A percentile compares a stretch with the other conserved stretches of the same genome.
Conservation (phyloP, 1,140 invertebrate species). For the Apocrypta bakeri region DNA sequence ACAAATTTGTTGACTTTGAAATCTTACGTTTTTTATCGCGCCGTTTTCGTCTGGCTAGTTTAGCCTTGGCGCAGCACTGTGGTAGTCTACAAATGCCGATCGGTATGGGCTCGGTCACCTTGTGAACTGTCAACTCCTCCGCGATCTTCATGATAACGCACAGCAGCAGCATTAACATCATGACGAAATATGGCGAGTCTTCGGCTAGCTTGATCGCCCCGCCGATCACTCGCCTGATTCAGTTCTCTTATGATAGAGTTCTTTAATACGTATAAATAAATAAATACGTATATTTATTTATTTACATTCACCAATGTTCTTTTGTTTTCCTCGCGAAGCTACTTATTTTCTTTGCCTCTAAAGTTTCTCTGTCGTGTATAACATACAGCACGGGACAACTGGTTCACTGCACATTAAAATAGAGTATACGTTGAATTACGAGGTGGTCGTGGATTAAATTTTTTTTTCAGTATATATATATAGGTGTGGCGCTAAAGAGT, state of each 20-base stretch:
- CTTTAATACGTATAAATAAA: not conserved
- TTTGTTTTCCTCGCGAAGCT: too few relatives aligned
- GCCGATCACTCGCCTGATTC: not conserved
- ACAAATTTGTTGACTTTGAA: not conserved
- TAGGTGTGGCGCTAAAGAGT: too few relatives aligned
- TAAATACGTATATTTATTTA: too few relatives aligned
- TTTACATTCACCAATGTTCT: too few relatives aligned
- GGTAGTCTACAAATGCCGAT: not conserved
- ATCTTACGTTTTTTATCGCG: constrained; percentile 43
- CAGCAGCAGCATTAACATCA: constrained; percentile 73
- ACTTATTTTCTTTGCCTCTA: too few relatives aligned
- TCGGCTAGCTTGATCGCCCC: not conserved
- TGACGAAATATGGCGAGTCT: constrained; percentile 47
- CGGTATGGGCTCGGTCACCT: not conserved
- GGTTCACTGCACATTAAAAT: too few relatives aligned
- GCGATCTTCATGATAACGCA: constrained; percentile 75
- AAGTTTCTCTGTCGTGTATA: too few relatives aligned
- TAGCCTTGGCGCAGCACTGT: not conserved
- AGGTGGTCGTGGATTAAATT: too few relatives aligned
- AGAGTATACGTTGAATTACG: too few relatives aligned
- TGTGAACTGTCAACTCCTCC: constrained; percentile 56
- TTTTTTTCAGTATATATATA: too few relatives aligned
- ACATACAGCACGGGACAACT: too few relatives aligned
- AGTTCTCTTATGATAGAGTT: not conserved
- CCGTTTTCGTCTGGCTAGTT: not conserved